Evolutionary conservation across 1,140 invertebrate species (phyloP).

Genomic region (Thaumetopoea pityocampa): DNA sequence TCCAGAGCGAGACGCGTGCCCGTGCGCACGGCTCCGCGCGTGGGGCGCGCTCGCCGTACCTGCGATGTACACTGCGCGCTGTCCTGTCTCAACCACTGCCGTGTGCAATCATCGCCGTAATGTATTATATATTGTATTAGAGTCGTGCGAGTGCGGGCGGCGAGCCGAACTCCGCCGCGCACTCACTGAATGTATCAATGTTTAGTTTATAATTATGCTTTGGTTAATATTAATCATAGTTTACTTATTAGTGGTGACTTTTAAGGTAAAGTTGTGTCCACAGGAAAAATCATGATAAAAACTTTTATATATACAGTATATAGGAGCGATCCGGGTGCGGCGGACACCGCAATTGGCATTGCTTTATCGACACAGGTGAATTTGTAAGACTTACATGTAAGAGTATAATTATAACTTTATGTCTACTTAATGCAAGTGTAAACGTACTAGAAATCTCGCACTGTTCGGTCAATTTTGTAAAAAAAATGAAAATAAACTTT

Average conservation of each 20-base stretch:
- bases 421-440: slow-evolving; percentile 76
- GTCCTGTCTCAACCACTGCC: slow-evolving; percentile 50
- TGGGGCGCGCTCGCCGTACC: slow-evolving; percentile 52
- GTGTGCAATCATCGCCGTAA: slow-evolving; percentile 58
- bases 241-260: slow-evolving; percentile 64
- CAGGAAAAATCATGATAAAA: slow-evolving; percentile 66
- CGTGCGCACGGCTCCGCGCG: no score
- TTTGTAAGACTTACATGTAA: slow-evolving; percentile 72
- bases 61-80: slow-evolving; percentile 43
- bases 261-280: slow-evolving; percentile 58
- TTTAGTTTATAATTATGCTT: slow-evolving; percentile 72
- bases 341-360: slow-evolving; percentile 42
- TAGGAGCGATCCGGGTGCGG: slow-evolving; percentile 44
- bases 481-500: slow-evolving; percentile 73
- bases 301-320: slow-evolving; percentile 61
- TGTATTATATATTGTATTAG: slow-evolving; percentile 69
- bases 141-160: slow-evolving; percentile 39
- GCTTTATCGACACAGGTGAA: slow-evolving; percentile 72
- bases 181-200: slow-evolving; percentile 64
- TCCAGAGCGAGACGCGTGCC: no score
- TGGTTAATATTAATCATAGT: slow-evolving; percentile 73
- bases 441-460: slow-evolving; percentile 76
- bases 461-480: slow-evolving; percentile 76
- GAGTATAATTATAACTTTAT: slow-evolving; percentile 73
- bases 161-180: slow-evolving; percentile 47